Base-by-base conservation (phyloP, 2,888 invertebrate genomes). In the Drosophila neonasuta region DNA sequence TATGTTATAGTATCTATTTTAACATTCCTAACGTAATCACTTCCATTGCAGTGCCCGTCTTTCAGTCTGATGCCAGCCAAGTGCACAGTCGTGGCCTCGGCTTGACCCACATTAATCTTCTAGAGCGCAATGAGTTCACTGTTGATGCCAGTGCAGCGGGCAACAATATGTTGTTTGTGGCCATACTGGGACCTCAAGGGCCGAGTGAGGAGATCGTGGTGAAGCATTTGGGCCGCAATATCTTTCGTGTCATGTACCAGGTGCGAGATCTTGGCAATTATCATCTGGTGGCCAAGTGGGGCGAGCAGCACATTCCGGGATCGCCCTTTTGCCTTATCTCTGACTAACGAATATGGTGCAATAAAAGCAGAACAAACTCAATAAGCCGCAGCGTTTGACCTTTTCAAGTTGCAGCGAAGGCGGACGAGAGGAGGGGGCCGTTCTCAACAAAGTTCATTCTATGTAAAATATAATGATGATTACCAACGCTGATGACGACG, bases 181-280 rank as follows among this genome's bases (percentile, higher is more conserved):
- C 98, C 50, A 95, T 99, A 74, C 95, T 97, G 89, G 99, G 99
- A 24, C 97, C 99, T 2, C 96, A 97, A 89, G 98, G 98, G 65
- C 98, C 98, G 0, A 97, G 97, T 89, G 99, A 99, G 75, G 99
- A 99, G 90, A 96, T 99, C 20, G 95, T 94, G 87, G 95, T 98
- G 70, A 97, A 97, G 89, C 98, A 98, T 91, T 93, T 96, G 89
- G 97, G 98, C 30, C 94, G 95, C 81, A 95, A 97, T 91, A 94
- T 96, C 90, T 98, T 97, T 91, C 96, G 95, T 87, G 96, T 98
- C 78, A 95, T 94, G 91, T 99, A 98, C 91, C 93, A 96, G 72
- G 96, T 97, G 58, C 94, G 96, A 86, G 97, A 98, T 89, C 93
- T 95, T 85, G 99, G 98, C 73, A 96, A 97, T 83, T 98, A 99